Percentiles rank a stretch among this genome's conserved stretches.
Evolutionary conservation across 2,888 invertebrate species (phyloP).

Genomic region (Nomada hirtipes): DNA sequence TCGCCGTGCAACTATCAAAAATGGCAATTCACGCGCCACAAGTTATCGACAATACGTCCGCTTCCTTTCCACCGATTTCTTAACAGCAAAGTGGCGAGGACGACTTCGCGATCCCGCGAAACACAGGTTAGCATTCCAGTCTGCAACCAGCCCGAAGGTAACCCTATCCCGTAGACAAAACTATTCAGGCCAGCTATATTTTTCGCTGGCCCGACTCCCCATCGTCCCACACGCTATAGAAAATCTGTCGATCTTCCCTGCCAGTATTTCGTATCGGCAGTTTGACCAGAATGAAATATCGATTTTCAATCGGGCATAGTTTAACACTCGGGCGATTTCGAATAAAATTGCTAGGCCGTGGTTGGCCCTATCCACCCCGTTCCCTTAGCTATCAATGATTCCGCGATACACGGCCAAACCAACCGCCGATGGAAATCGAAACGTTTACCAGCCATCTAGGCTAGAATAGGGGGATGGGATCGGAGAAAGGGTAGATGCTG

Average conservation of each 20-base stretch:
- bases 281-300: conserved; percentile 75
- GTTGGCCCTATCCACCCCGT: conserved; percentile 49
- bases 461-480: not conserved
- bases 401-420: conserved; percentile 56
- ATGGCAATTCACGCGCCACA: not conserved
- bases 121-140: conserved; percentile 3
- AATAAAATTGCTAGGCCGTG: conserved; percentile 74
- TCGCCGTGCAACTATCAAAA: not conserved
- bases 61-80: not conserved
- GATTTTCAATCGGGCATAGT: conserved; percentile 79
- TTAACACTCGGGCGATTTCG: conserved; percentile 78
- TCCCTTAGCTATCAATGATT: conserved; percentile 56
- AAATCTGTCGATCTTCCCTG: conserved; percentile 64
- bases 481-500: conserved; percentile 26
- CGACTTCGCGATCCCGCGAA: not conserved
- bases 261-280: conserved; percentile 59
- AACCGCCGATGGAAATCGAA: conserved; percentile 64
- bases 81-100: conserved; percentile 1
- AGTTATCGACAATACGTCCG: not conserved
- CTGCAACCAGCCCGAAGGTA: conserved; percentile 49
- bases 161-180: conserved; percentile 55
- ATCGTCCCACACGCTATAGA: conserved; percentile 55
- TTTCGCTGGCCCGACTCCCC: conserved; percentile 49
- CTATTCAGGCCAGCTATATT: conserved; percentile 57
- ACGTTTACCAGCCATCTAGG: conserved; percentile 61